Evolutionary conservation across 2,797 vertebrate genomes (phyloP).

Genomic region (Prionace glauca): DNA sequence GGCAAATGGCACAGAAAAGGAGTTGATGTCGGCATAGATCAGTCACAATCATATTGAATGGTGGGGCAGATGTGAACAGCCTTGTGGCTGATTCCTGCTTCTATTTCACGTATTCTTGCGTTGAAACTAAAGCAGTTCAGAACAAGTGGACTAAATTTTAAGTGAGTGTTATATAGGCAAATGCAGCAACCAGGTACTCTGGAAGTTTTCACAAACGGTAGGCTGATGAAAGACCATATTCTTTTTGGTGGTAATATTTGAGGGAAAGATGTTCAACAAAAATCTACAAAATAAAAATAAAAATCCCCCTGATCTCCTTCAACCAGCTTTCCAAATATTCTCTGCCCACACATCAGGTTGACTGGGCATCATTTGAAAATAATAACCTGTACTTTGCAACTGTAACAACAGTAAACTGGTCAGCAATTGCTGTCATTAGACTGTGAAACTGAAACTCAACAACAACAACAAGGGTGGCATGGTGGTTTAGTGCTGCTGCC

Average conservation of each 20-base stretch:
- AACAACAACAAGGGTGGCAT: too few relatives aligned
- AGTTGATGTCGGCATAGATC: too few relatives aligned
- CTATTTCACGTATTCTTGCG: too few relatives aligned
- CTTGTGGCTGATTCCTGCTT: too few relatives aligned
- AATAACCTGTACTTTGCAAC: not conserved
- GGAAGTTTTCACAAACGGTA: not conserved
- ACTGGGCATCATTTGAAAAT: not conserved
- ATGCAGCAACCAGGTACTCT: not conserved
- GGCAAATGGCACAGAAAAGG: too few relatives aligned
- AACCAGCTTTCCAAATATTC: not conserved
- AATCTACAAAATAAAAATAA: not conserved
- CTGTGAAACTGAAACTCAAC: not conserved
- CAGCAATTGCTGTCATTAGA: not conserved
- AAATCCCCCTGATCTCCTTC: not conserved
- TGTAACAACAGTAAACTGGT: too few relatives aligned
- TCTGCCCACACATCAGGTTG: not conserved
- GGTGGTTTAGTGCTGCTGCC: too few relatives aligned
- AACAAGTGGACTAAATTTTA: not conserved
- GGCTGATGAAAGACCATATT: not conserved
- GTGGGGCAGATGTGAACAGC: too few relatives aligned
- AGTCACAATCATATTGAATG: too few relatives aligned
- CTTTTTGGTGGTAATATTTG: not conserved
- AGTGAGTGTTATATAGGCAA: not conserved
- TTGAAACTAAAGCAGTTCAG: not conserved
- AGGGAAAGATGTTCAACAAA: not conserved